Percentiles rank a stretch among this genome's conserved stretches.
These are phyloP conservation scores for Charadrius vociferus DNA, from an alignment of 2,113 vertebrate species.

Conservation along the genomic window DNA sequence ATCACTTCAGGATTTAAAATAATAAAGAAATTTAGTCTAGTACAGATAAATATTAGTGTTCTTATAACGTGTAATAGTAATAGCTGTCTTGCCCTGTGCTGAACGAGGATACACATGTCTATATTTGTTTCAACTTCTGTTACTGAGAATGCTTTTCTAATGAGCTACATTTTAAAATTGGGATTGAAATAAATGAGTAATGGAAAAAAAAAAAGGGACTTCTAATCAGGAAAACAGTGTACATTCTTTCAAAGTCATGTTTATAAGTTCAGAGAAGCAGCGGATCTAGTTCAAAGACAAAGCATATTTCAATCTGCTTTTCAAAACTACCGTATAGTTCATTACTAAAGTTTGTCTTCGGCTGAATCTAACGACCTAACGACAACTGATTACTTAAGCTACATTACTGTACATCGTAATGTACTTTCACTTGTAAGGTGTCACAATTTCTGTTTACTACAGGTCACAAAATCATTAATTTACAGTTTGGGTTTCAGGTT, in stretches of 20 bases:
- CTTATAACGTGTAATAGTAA: not conserved
- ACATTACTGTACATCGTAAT: not conserved
- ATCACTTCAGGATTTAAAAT: slow-evolving; percentile 19
- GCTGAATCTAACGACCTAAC: not conserved
- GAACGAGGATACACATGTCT: not conserved
- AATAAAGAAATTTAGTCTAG: not conserved
- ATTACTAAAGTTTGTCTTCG: not conserved
- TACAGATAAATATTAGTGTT: not conserved
- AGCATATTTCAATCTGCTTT: slow-evolving; percentile 31
- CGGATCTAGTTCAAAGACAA: slow-evolving; percentile 45
- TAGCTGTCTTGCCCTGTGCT: not conserved
- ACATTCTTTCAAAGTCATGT: slow-evolving; percentile 65
- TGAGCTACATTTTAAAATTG: slow-evolving; percentile 34
- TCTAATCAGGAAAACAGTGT: slow-evolving; percentile 54
- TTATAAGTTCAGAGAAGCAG: slow-evolving; percentile 56
- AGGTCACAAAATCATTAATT: not conserved
- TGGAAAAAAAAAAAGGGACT: not conserved
- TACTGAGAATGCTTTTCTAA: slow-evolving; percentile 46
- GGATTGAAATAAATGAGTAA: slow-evolving; percentile 47
- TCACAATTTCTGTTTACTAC: not conserved
- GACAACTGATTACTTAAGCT: not conserved
- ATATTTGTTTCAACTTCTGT: slow-evolving; percentile 7
- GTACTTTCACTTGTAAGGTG: not conserved
- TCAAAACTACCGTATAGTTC: slow-evolving; percentile 5
- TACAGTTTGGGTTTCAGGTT: not conserved